Conservation (phyloP, 2,797 vertebrate genomes). For the Babyrousa celebensis region DNA sequence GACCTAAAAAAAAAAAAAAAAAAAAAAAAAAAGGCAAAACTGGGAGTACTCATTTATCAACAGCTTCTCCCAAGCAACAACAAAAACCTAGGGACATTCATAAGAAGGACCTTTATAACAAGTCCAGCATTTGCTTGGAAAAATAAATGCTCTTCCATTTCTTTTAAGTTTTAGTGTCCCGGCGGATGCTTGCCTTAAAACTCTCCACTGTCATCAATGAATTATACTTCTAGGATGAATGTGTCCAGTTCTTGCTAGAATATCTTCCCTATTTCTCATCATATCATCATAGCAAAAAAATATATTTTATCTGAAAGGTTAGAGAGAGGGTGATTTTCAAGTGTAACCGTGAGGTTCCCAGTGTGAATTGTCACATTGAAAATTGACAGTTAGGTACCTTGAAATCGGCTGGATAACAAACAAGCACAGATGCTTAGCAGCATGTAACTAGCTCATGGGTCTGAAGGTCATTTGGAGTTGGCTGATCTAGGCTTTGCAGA, state of each 20-base stretch:
- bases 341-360: not conserved
- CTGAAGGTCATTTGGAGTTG: not conserved
- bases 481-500: not conserved
- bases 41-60: not conserved
- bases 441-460: not conserved
- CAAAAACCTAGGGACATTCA: not conserved
- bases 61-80: not conserved
- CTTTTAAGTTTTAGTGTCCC: not conserved
- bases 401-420: not conserved
- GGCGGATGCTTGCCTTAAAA: not conserved
- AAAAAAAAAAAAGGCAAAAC: not conserved
- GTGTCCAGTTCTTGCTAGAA: slow-evolving; percentile 1
- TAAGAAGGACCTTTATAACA: not conserved
- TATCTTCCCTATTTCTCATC: not conserved
- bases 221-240: not conserved
- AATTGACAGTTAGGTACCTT: not conserved
- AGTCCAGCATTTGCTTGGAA: slow-evolving; percentile 7
- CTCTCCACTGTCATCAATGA: not conserved
- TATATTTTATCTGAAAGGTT: not conserved
- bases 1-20: too few species aligned
- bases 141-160: slow-evolving; percentile 21
- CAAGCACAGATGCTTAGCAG: not conserved
- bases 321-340: not conserved
- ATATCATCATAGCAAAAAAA: not conserved
- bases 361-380: not conserved